These are phyloP conservation scores for Pteronura brasiliensis DNA, from an alignment of 2,113 vertebrate genomes.

Conservation along the genomic window DNA sequence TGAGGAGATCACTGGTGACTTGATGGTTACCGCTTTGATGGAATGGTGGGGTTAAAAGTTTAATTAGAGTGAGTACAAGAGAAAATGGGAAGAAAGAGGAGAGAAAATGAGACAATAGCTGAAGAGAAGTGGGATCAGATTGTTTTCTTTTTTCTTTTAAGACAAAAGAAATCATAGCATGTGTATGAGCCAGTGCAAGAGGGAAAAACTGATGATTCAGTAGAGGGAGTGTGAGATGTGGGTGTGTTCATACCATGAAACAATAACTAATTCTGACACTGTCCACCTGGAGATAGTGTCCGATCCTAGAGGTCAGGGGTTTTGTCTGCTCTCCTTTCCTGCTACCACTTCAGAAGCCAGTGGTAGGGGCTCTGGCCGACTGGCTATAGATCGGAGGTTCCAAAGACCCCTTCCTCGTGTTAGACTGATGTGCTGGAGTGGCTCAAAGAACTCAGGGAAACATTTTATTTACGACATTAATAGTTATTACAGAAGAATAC, in stretches of 20 bases:
- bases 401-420: background rate
- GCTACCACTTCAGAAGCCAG: background rate
- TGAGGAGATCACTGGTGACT: background rate
- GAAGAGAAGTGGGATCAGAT: background rate
- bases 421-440: background rate
- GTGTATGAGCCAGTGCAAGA: background rate
- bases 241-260: background rate
- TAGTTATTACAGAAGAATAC: background rate
- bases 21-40: background rate
- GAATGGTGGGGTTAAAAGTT: background rate
- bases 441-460: background rate
- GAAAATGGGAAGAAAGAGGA: background rate
- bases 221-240: background rate
- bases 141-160: background rate
- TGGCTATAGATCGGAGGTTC: background rate
- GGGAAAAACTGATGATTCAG: no score
- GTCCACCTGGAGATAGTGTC: background rate
- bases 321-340: background rate
- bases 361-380: background rate
- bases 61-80: background rate
- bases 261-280: background rate
- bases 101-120: background rate
- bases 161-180: background rate
- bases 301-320: background rate
- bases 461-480: background rate